Percentiles rank a stretch among this genome's conserved stretches.
Evolutionary conservation across 2,888 invertebrate genomes (phyloP).

Genomic region (Eulithis prunata): DNA sequence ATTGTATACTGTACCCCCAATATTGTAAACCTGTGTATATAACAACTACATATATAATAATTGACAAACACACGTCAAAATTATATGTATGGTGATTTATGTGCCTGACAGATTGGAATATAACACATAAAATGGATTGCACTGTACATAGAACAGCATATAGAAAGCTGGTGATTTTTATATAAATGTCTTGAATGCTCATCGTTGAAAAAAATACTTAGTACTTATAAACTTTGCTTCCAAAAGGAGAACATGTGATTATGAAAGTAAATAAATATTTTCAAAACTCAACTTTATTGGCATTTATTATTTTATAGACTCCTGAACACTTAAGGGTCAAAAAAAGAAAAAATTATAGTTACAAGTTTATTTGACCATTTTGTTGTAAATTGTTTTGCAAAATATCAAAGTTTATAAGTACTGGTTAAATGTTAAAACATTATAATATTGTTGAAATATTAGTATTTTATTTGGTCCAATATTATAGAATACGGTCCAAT

Average conservation of each 20-base stretch:
- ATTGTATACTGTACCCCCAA: slow-evolving; percentile 24
- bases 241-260: slow-evolving; percentile 33
- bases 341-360: neutral
- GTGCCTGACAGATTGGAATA: slow-evolving; percentile 52
- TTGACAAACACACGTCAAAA: slow-evolving; percentile 38
- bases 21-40: slow-evolving; percentile 32
- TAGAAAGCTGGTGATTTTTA: slow-evolving; percentile 51
- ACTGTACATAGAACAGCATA: slow-evolving; percentile 44
- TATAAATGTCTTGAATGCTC: slow-evolving; percentile 57
- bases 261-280: slow-evolving; percentile 27
- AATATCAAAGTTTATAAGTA: slow-evolving; percentile 44
- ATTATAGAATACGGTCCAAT: slow-evolving; percentile 68
- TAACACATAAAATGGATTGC: slow-evolving; percentile 27
- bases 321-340: neutral
- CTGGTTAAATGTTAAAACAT: slow-evolving; percentile 52
- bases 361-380: too few relatives aligned
- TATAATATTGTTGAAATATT: slow-evolving; percentile 78
- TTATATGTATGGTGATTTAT: slow-evolving; percentile 47
- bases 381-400: slow-evolving; percentile 4
- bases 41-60: slow-evolving; percentile 22
- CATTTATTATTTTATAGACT: slow-evolving; percentile 21
- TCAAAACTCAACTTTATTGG: slow-evolving; percentile 8
- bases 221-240: slow-evolving; percentile 45
- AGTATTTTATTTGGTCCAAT: slow-evolving; percentile 80
- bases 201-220: slow-evolving; percentile 53